Base-by-base conservation (phyloP, 2,113 vertebrate genomes). In the Maccullochella peelii region DNA sequence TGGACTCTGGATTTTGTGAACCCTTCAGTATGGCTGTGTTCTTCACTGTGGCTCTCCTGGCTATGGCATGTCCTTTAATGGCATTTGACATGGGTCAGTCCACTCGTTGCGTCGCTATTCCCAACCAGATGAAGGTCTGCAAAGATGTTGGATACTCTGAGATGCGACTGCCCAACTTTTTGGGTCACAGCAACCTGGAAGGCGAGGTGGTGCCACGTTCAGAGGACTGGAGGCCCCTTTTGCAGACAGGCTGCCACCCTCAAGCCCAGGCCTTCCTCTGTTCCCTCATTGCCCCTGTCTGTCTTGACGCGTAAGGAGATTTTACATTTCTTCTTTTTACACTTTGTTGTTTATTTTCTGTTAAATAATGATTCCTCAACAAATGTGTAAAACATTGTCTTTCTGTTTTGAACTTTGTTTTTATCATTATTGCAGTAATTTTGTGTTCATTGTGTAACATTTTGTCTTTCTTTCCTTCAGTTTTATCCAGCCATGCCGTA, bases 161-260 rank as follows among this genome's bases (percentile, higher is more conserved):
- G 93, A 98, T 98, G 97, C 93, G 97, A 20, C 93, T 98, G 75
- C 97, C 97, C 44, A 98, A 98, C 89, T 95, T 97, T 55, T 88
- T 98, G 95, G 97, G 97, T 52, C 97, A 98, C 91, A 96, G 94
- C 44, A 97, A 92, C 86, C 89, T 97, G 87, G 95, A 95, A 71
- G 84, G 75, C 1, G 97, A 98, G 25, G 97, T 96, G 36, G 91
- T 97, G 27, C 95, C 93, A 6, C 96, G 95, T 68, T 96, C 96
- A 0, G 94, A 94, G 54, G 94, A 95, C 74, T 98, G 97, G 97
- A 94, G 96, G 79, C 94, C 94, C 4, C 94, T 98, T 74, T 59
- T 89, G 5, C 92, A 95, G 74, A 97, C 95, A 0, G 96, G 96
- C 68, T 98, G 97, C 90, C 97, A 98, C 72, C 95, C 96, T n/a